phyloP scores from a whole-genome alignment of 1,140 invertebrate genomes.

The Hycleus cichorii region DNA sequence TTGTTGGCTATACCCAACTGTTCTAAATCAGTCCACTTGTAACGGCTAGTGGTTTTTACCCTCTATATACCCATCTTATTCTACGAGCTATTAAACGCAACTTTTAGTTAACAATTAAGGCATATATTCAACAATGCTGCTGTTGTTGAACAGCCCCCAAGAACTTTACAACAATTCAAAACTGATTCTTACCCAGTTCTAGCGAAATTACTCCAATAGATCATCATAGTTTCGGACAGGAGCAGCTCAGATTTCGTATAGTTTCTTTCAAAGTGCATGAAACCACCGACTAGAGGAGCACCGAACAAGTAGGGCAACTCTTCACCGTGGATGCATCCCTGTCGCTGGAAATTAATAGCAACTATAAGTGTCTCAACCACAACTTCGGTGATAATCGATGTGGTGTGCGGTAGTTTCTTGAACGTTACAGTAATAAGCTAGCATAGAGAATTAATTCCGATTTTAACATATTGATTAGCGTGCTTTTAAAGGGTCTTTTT shows the following conservation, averaged over 20 bases:
- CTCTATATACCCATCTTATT: too few relatives aligned
- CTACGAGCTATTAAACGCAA: too few relatives aligned
- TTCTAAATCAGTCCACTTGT: too few relatives aligned
- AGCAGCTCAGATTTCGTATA: slow-evolving; percentile 85
- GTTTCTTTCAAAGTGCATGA: slow-evolving; percentile 77
- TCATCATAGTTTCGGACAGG: slow-evolving; percentile 87
- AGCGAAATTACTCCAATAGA: slow-evolving; percentile 95
- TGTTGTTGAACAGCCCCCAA: background rate
- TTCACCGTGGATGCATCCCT: slow-evolving; percentile 86
- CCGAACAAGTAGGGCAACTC: slow-evolving; percentile 88
- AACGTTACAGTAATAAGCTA: too few relatives aligned
- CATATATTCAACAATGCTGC: slow-evolving; percentile 5
- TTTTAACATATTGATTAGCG: too few relatives aligned
- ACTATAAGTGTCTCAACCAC: background rate
- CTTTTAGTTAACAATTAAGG: background rate
- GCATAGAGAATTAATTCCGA: background rate
- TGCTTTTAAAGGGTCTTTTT: background rate
- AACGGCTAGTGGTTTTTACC: too few relatives aligned
- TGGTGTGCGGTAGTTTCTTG: too few relatives aligned
- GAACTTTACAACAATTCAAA: slow-evolving; percentile 1
- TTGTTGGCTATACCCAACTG: too few relatives aligned
- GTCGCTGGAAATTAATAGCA: slow-evolving; percentile 52
- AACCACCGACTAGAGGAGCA: slow-evolving; percentile 68
- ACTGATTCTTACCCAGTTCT: slow-evolving; percentile 79
- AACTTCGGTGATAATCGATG: background rate